Evolutionary conservation across 2,797 vertebrate species (phyloP).

Genomic region (Emydoidea blandingii): DNA sequence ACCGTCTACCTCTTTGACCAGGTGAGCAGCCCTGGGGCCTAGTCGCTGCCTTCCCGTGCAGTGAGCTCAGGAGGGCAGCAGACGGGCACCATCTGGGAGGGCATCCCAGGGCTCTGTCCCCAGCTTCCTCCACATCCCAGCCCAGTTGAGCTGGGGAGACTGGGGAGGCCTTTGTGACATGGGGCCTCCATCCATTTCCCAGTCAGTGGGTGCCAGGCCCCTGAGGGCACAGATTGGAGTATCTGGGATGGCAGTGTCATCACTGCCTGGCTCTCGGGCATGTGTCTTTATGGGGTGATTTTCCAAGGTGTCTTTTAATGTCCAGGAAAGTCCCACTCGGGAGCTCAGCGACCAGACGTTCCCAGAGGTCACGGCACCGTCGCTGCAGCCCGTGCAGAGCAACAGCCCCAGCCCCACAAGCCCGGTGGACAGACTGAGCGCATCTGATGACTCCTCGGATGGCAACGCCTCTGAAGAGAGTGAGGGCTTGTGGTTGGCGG

Average conservation of each 20-base stretch:
- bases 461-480: conserved; percentile 87
- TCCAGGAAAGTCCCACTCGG: conserved; percentile 93
- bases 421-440: conserved; percentile 63
- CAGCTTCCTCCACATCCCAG: neutral
- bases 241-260: neutral
- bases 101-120: too few relatives aligned
- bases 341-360: conserved; percentile 89
- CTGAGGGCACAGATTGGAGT: neutral
- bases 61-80: neutral
- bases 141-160: neutral
- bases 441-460: conserved; percentile 83
- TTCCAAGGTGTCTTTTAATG: neutral
- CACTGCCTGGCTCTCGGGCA: neutral
- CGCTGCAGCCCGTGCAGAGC: conserved; percentile 41
- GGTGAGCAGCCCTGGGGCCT: conserved; percentile 78
- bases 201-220: neutral
- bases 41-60: neutral
- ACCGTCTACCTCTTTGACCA: conserved; percentile 98
- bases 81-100: neutral
- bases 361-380: conserved; percentile 75
- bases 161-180: neutral
- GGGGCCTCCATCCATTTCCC: too few relatives aligned
- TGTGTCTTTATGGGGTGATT: neutral
- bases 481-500: conserved; percentile 63
- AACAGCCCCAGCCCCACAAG: conserved; percentile 56